Conservation (phyloP, 2,888 invertebrate genomes). For the Dinocampus coccinellae region DNA sequence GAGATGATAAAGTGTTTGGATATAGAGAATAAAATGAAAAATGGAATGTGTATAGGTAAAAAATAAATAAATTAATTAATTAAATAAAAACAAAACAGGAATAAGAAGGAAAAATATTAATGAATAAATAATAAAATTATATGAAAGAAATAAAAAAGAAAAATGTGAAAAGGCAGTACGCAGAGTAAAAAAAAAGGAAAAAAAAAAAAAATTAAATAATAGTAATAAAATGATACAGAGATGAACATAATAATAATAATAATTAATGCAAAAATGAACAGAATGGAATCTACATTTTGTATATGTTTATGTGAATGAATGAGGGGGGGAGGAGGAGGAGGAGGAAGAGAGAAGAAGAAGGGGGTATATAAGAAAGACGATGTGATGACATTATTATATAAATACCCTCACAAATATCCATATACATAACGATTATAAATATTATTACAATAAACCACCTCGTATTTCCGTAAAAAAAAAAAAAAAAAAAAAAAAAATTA, state of each 20-base stretch:
- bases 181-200: slow-evolving; percentile 12
- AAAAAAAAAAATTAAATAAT: background rate
- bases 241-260: slow-evolving; percentile 15
- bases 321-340: too few relatives aligned
- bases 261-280: slow-evolving; percentile 31
- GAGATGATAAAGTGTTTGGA: slow-evolving; percentile 4
- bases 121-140: slow-evolving; percentile 19
- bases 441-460: slow-evolving; percentile 69
- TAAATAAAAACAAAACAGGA: background rate
- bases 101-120: too few relatives aligned
- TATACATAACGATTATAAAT: slow-evolving; percentile 66
- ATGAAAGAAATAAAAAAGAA: slow-evolving; percentile 18
- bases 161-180: too few relatives aligned
- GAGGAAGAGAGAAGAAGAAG: too few relatives aligned
- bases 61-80: background rate
- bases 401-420: slow-evolving; percentile 54
- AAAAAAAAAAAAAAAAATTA: too few relatives aligned
- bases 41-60: background rate
- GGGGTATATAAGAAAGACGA: slow-evolving; percentile 43
- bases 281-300: slow-evolving; percentile 34
- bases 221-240: slow-evolving; percentile 8
- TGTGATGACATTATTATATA: slow-evolving; percentile 43
- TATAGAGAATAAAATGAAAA: slow-evolving; percentile 12
- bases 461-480: slow-evolving; percentile 65
- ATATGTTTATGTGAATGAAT: slow-evolving; percentile 45